Evolutionary conservation across 2,113 vertebrate genomes (phyloP), one percentile per base, ranked within the genome.

Genomic region (Cairina moschata): DNA sequence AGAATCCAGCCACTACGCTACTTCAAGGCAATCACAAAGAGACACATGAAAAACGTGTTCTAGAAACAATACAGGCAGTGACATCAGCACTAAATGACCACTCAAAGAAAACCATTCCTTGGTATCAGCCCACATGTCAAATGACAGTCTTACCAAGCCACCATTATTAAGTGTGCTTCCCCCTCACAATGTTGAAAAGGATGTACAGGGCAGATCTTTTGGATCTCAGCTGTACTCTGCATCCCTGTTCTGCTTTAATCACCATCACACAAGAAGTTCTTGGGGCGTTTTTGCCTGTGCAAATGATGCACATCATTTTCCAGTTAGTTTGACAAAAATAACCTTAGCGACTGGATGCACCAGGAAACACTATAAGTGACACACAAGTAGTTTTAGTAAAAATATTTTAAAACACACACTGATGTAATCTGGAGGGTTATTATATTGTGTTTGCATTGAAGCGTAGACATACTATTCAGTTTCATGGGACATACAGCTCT

Each of bases 51-150:
- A 93, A 56, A 23, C 17, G 74, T 3, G 6, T 42, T 88, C 50
- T 80, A 55, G 26, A 42, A 77, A 42, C n/a, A 84, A 34, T 17
- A 62, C 4, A 59, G 0, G 0, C n/a, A 59, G 14, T 26, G 72
- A 55, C 3, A 3, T 63, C 88, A 84, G 40, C 54, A 79, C 36
- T 72, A 69, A 89, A 79, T 52, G 14, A 13, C 21, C 21, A 63
- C 48, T 59, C 29, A 28, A 80, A 12, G 21, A 92, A 91, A 89
- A 66, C 29, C n/a, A 40, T 44, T 91, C 42, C 60, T 46, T 54
- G 20, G 13, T 36, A 52, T 60, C 34, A 80, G 46, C 65, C 55
- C 52, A 28, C 40, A 67, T 71, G 73, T 78, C n/a, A 95, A 91
- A 71, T 1, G 4, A 40, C 17, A 82, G 62, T 31, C 8, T 72